Conservation (phyloP, 1,140 invertebrate genomes). For the Planococcus citri region DNA sequence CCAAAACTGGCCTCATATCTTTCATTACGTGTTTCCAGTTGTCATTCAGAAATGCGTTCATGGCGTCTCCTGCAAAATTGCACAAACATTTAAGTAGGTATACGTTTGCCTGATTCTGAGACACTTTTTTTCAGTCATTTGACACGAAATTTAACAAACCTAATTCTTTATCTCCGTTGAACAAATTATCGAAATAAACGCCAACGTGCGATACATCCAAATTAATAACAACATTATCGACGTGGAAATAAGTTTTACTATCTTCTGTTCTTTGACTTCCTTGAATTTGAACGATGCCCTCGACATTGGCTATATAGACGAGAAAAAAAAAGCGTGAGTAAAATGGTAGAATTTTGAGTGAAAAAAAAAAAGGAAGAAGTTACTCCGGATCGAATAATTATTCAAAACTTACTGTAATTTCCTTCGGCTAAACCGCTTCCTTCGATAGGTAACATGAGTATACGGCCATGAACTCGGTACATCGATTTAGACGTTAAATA, state of each 20-base stretch:
- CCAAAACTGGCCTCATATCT: slow-evolving; percentile 38
- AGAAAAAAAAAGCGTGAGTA: slow-evolving; percentile 24
- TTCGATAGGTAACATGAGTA: slow-evolving; percentile 47
- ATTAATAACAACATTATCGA: slow-evolving; percentile 40
- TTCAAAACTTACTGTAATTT: slow-evolving; percentile 41
- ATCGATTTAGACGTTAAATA: slow-evolving; percentile 39
- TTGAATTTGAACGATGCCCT: slow-evolving; percentile 42
- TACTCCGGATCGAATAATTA: not conserved
- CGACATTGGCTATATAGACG: slow-evolving; percentile 45
- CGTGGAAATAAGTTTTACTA: slow-evolving; percentile 40
- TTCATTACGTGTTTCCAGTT: slow-evolving; percentile 41
- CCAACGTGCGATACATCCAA: slow-evolving; percentile 28
- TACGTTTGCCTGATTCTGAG: no score
- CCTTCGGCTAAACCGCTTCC: slow-evolving; percentile 42
- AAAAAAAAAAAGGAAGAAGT: not conserved
- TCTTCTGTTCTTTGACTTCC: slow-evolving; percentile 41
- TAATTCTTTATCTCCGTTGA: slow-evolving; percentile 30
- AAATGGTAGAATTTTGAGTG: not conserved
- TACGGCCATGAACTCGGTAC: slow-evolving; percentile 44
- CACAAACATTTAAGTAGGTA: not conserved
- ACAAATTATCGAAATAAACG: slow-evolving; percentile 30
- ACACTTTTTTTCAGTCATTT: no score
- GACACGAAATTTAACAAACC: slow-evolving; percentile 24
- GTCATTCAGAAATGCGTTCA: slow-evolving; percentile 46
- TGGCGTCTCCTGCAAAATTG: slow-evolving; percentile 28